Percentiles rank a stretch among this genome's conserved stretches.
These are phyloP conservation scores for Lithobates pipiens DNA, from an alignment of 2,797 vertebrate genomes.

Conservation along the genomic window DNA sequence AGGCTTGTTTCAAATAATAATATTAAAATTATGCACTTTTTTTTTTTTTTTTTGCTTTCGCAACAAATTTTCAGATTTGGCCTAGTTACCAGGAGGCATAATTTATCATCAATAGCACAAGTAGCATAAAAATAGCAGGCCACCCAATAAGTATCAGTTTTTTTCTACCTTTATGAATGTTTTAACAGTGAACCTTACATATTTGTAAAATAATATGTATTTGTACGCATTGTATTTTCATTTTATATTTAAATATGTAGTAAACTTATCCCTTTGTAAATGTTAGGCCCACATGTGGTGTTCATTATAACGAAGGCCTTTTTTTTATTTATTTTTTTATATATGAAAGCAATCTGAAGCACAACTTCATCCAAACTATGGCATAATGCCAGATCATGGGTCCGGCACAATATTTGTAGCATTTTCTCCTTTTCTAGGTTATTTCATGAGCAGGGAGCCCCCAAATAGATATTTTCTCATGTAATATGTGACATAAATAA, in stretches of 20 bases:
- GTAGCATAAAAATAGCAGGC: conserved; percentile 7
- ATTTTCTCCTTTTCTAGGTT: no score
- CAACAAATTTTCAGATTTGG: conserved; percentile 35
- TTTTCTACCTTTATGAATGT: no score
- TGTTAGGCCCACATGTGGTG: background rate
- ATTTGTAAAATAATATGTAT: background rate
- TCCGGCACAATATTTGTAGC: no score
- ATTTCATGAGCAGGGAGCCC: no score
- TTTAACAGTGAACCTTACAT: background rate
- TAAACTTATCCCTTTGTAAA: background rate
- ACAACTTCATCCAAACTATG: background rate
- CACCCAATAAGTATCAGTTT: background rate
- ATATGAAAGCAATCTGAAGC: background rate
- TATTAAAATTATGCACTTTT: conserved; percentile 21
- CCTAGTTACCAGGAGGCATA: conserved; percentile 28
- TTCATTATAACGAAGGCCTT: background rate
- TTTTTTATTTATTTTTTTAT: no score
- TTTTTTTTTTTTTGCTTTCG: conserved; percentile 41
- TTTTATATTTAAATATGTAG: background rate
- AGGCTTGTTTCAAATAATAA: conserved; percentile 27
- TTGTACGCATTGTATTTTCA: background rate
- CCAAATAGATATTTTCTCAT: no score
- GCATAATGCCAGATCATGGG: no score
- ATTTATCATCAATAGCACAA: conserved; percentile 33
- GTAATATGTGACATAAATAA: background rate